A percentile compares a stretch with the other conserved stretches of the same genome.
phyloP scores from a whole-genome alignment of 2,888 invertebrate genomes.

The Volucella inanis region DNA sequence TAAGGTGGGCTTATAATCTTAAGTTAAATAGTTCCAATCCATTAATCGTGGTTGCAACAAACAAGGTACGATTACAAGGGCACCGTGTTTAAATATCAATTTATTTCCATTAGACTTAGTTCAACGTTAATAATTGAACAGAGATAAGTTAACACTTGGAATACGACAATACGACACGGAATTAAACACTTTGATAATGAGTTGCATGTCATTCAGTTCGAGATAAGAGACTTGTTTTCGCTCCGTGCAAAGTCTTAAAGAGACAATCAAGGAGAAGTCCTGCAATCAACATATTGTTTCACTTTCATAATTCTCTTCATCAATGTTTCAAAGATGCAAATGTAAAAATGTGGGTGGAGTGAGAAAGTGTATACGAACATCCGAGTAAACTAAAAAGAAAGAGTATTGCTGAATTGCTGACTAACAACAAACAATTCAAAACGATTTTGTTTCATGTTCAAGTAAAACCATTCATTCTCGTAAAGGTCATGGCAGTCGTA shows the following conservation, averaged over 20 bases:
- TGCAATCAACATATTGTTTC: too few relatives aligned
- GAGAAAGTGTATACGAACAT: background rate
- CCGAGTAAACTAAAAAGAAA: background rate
- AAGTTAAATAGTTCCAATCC: too few relatives aligned
- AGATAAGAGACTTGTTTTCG: background rate
- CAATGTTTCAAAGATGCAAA: too few relatives aligned
- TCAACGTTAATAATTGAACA: background rate
- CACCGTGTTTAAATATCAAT: background rate
- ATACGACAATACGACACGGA: background rate
- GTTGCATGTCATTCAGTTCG: background rate
- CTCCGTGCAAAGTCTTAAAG: background rate
- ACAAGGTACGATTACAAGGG: background rate
- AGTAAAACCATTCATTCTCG: too few relatives aligned
- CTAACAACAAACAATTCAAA: background rate
- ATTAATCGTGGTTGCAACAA: too few relatives aligned
- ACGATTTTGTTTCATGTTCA: too few relatives aligned
- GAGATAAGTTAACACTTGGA: background rate
- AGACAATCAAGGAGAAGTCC: too few relatives aligned
- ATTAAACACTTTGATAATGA: constrained; percentile 8
- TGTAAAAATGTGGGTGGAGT: too few relatives aligned
- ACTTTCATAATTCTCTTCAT: too few relatives aligned
- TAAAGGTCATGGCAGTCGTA: constrained; percentile 5
- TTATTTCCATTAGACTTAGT: background rate
- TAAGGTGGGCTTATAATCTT: too few relatives aligned
- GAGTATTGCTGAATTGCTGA: too few relatives aligned